These are phyloP conservation scores for Hanleya hanleyi DNA, from an alignment of 2,888 invertebrate species.

Conservation along the genomic window DNA sequence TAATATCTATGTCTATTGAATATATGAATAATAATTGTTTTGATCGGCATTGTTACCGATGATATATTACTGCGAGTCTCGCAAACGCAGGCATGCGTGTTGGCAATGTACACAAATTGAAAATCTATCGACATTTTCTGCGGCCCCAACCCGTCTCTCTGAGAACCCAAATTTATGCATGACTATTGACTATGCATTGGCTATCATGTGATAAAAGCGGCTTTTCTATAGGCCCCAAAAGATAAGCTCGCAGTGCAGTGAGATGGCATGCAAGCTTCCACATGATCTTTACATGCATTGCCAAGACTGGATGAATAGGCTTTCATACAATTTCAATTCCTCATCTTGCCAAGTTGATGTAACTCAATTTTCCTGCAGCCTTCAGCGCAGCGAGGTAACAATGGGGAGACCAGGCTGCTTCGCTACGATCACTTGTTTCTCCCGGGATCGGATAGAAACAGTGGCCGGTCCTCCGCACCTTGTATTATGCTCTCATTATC, in stretches of 20 bases:
- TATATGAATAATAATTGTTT: slow-evolving; percentile 3
- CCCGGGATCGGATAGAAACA: background rate
- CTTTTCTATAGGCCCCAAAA: background rate
- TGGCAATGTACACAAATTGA: background rate
- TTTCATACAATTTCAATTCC: background rate
- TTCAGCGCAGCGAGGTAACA: background rate
- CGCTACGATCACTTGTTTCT: background rate
- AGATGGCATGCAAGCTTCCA: background rate
- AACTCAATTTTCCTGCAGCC: background rate
- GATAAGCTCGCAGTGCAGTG: background rate
- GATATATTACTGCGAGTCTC: background rate
- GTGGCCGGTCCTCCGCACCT: background rate
- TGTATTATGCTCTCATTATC: background rate
- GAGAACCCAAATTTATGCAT: background rate
- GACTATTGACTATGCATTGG: background rate
- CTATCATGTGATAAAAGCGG: background rate
- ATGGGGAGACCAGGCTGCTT: background rate
- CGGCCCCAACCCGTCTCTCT: background rate
- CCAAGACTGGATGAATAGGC: background rate
- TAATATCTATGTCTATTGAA: slow-evolving; percentile 6
- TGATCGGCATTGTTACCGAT: background rate
- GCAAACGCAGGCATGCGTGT: background rate
- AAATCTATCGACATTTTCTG: background rate
- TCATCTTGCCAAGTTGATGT: background rate
- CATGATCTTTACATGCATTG: background rate